Evolutionary conservation across 2,797 vertebrate species (phyloP).

Genomic region (Sebastes reedi): DNA sequence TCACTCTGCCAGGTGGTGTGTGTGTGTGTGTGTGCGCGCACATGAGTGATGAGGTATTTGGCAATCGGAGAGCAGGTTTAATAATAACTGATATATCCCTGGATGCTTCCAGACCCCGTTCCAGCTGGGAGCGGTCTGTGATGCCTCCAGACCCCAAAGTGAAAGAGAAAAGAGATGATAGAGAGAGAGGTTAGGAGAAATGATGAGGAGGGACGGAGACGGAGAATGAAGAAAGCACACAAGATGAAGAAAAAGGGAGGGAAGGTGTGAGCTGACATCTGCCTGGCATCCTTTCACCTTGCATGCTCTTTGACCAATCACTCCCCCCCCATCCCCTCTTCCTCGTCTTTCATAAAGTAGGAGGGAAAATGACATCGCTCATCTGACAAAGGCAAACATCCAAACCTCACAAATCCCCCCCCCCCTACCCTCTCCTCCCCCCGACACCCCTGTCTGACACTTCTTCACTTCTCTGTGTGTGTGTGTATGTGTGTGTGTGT

Average conservation of each 20-base stretch:
- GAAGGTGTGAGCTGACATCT: conserved; percentile 74
- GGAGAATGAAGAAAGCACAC: conserved; percentile 35
- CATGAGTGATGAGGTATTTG: conserved; percentile 77
- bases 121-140: conserved; percentile 72
- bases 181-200: conserved; percentile 31
- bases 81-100: conserved; percentile 78
- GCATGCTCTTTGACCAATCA: conserved; percentile 70
- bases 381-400: conserved; percentile 68
- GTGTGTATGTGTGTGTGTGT: conserved; percentile 8
- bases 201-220: conserved; percentile 50
- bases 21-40: conserved; percentile 1
- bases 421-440: neutral
- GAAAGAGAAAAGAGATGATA: conserved; percentile 44
- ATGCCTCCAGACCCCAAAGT: conserved; percentile 65
- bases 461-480: conserved; percentile 56
- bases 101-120: conserved; percentile 63
- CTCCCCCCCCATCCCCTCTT: conserved; percentile 8
- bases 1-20: conserved; percentile 67
- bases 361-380: conserved; percentile 71
- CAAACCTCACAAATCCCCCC: conserved; percentile 58
- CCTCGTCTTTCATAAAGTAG: conserved; percentile 59
- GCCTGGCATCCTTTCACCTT: conserved; percentile 76
- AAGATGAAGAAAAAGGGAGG: conserved; percentile 60
- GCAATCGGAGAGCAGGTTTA: conserved; percentile 72
- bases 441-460: conserved; percentile 63